phyloP scores from a whole-genome alignment of 2,113 vertebrate species.

The Siphamia tubifer region DNA sequence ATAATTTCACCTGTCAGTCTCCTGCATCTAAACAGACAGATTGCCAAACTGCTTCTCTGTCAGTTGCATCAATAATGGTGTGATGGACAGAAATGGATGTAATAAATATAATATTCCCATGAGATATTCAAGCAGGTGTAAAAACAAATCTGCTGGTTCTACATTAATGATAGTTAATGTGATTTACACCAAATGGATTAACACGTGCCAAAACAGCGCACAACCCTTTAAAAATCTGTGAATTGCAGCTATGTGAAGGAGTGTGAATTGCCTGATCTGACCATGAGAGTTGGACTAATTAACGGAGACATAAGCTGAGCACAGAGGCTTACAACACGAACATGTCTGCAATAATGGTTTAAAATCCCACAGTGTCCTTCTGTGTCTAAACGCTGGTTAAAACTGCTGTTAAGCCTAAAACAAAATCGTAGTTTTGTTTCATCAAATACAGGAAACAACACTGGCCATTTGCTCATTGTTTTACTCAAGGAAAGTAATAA shows the following conservation, averaged over 20 bases:
- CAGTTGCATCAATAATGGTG: neutral
- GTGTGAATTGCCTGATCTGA: slow-evolving; percentile 29
- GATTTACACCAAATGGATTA: slow-evolving; percentile 9
- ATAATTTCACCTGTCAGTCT: slow-evolving; percentile 11
- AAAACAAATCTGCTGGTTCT: neutral
- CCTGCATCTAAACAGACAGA: neutral
- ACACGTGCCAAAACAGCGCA: slow-evolving; percentile 20
- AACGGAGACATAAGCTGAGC: slow-evolving; percentile 25
- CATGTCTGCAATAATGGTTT: neutral
- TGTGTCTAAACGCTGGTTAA: neutral
- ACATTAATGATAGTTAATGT: neutral
- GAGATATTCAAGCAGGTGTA: neutral
- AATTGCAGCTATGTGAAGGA: slow-evolving; percentile 1
- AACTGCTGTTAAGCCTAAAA: neutral
- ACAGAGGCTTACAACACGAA: slow-evolving; percentile 1
- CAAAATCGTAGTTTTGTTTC: neutral
- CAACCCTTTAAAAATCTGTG: slow-evolving; percentile 33
- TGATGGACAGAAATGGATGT: neutral
- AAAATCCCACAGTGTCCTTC: neutral
- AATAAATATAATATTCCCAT: neutral
- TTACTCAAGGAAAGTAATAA: neutral
- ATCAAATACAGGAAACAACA: neutral
- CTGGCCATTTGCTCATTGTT: neutral
- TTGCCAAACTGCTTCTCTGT: no score
- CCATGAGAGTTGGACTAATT: slow-evolving; percentile 34